Evolutionary conservation across 2,888 invertebrate genomes (phyloP).

Genomic region (Cremastinae sp.): DNA sequence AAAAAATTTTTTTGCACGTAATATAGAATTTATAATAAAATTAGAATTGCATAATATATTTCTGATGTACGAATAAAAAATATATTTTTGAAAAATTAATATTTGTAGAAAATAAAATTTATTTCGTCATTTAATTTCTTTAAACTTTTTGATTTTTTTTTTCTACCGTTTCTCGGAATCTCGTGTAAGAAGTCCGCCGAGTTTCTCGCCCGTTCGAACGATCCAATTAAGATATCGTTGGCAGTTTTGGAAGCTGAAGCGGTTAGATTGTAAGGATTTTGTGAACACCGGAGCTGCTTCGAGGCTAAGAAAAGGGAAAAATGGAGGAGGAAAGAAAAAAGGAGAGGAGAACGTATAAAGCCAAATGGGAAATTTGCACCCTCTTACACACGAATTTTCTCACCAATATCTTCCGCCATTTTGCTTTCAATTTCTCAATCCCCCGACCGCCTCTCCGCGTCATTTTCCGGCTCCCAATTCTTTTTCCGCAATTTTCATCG

Average conservation of each 20-base stretch:
- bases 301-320: conserved; percentile 41
- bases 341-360: conserved; percentile 30
- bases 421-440: conserved; percentile 15
- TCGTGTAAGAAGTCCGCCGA: conserved; percentile 21
- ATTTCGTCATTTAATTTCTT: too few species aligned
- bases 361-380: conserved; percentile 54
- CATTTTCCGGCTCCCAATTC: background rate
- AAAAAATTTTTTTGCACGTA: too few species aligned
- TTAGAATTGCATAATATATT: too few species aligned
- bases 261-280: conserved; percentile 40
- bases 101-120: too few species aligned
- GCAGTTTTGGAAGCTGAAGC: conserved; percentile 26
- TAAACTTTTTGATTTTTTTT: conserved; percentile 40
- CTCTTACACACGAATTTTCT: conserved; percentile 43
- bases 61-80: too few species aligned
- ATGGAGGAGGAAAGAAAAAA: conserved; percentile 24
- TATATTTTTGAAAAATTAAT: too few species aligned
- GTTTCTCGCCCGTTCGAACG: conserved; percentile 43
- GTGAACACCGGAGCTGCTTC: background rate
- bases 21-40: too few species aligned
- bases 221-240: conserved; percentile 62
- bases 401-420: conserved; percentile 18
- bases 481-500: background rate
- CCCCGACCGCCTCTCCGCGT: background rate
- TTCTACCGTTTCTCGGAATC: conserved; percentile 2